Conservation (phyloP, 2,797 vertebrate species). For the Clarias platycephalus region DNA sequence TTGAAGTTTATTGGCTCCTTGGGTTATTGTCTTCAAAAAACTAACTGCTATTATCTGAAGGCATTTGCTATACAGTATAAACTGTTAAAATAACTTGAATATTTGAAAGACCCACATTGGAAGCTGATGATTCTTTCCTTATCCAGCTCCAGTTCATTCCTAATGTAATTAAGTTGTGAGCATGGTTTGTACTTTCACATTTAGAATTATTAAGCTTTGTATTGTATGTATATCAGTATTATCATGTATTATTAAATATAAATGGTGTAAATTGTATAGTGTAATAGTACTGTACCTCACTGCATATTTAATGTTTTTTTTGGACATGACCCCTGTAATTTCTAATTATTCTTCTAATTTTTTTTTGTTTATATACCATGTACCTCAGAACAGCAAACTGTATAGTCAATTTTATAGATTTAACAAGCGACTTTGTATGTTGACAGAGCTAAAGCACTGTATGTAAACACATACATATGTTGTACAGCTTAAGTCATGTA, state of each 20-base stretch:
- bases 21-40: neutral
- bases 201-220: neutral
- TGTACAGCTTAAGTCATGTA: too few species aligned
- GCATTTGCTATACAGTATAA: neutral
- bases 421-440: neutral
- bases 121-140: neutral
- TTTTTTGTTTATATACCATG: neutral
- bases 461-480: neutral
- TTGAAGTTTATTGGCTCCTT: slow-evolving; percentile 1
- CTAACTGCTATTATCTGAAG: neutral
- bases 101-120: neutral
- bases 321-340: neutral
- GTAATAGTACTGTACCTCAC: neutral
- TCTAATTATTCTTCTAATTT: neutral
- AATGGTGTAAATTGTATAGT: neutral
- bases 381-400: neutral
- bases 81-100: neutral
- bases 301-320: neutral
- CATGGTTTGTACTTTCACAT: neutral
- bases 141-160: neutral
- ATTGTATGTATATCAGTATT: neutral
- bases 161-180: neutral
- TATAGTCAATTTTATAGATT: neutral
- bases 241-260: neutral
- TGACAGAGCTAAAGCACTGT: neutral